Base-by-base conservation (phyloP, 2,888 invertebrate genomes). In the Hydrotaea cyrtoneurina region DNA sequence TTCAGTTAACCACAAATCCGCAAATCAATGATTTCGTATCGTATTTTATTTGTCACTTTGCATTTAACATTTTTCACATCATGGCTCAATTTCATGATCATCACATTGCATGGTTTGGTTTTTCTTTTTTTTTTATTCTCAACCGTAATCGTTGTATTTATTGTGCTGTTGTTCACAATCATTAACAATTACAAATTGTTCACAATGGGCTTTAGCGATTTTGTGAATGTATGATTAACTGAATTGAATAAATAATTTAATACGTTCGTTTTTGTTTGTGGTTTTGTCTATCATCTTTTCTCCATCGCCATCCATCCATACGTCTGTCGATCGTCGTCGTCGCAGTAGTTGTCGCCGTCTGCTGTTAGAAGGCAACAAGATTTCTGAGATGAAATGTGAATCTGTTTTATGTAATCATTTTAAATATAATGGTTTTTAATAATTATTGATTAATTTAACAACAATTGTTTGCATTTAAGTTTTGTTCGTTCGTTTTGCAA, bases 111-210 rank as follows among this genome's bases (percentile, higher is more conserved):
- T 39, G 4, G 36, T 8, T 5, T 36, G 4, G 8, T 8, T 1
- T 64, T 31, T 15, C 21, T 7, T 21, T 55, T 55, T 55, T 55
- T 55, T 10, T 10, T 17, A 5, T 17, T 15, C 62, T 15, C 36
- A 46, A 23, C 21, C 21, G 23, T 69, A 69, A 69, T 69, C 21
- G 69, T 69, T 23, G 23, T 23, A 46, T 69, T 69, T 69, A 69
- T 46, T 39, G 23, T 23, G 4, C 53, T 59, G 64, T 79, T 17
- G 13, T 84, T 84, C 74, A 46, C 71, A 84, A 78, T 84, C 69
- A 84, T 84, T 84, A 84, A 78, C 74, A 84, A 84, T 84, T 84
- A 84, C 83, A 84, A 84, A 84, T 84, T 84, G 83, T 84, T 84
- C 80, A 84, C 78, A 80, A 78, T 80, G 74, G 80, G 36, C 57